phyloP scores from a whole-genome alignment of 2,888 invertebrate genomes.

The Tachina grossa region DNA sequence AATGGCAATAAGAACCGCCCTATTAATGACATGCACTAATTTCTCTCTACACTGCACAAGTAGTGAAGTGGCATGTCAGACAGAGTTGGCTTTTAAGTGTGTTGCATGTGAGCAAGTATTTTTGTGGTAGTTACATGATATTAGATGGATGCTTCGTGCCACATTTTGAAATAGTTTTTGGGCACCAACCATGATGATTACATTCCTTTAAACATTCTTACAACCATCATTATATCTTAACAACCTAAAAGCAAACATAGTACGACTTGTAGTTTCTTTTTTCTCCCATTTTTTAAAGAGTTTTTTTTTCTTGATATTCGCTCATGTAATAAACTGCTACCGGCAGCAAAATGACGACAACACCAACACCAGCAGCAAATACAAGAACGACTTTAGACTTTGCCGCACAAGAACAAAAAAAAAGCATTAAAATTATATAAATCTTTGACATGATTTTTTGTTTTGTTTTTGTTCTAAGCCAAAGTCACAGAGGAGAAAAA shows the following conservation, averaged over 20 bases:
- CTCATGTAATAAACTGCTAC: constrained; percentile 66
- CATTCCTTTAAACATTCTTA: constrained; percentile 61
- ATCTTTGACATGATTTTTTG: constrained; percentile 69
- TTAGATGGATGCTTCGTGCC: constrained; percentile 27
- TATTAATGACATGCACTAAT: constrained; percentile 6
- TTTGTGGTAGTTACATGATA: constrained; percentile 9
- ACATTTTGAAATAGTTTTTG: constrained; percentile 45
- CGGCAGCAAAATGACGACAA: constrained; percentile 35
- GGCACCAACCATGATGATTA: constrained; percentile 25
- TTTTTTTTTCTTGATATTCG: constrained; percentile 40
- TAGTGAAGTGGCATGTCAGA: constrained; percentile 1
- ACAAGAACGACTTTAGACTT: constrained; percentile 22
- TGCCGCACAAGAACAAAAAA: constrained; percentile 1
- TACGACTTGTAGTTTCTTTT: constrained; percentile 23
- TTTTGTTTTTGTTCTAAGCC: constrained; percentile 11
- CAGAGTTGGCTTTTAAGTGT: constrained; percentile 7
- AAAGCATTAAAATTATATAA: constrained; percentile 32
- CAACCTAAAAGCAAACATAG: constrained; percentile 47
- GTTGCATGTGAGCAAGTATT: neutral
- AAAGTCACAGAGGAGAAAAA: constrained; percentile 3
- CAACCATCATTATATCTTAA: constrained; percentile 28
- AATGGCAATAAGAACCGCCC: neutral
- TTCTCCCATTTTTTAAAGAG: neutral
- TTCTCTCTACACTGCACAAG: neutral
- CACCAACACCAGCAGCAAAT: constrained; percentile 32